These are phyloP conservation scores for Pipra filicauda DNA, from an alignment of 2,113 vertebrate genomes.

Conservation along the genomic window DNA sequence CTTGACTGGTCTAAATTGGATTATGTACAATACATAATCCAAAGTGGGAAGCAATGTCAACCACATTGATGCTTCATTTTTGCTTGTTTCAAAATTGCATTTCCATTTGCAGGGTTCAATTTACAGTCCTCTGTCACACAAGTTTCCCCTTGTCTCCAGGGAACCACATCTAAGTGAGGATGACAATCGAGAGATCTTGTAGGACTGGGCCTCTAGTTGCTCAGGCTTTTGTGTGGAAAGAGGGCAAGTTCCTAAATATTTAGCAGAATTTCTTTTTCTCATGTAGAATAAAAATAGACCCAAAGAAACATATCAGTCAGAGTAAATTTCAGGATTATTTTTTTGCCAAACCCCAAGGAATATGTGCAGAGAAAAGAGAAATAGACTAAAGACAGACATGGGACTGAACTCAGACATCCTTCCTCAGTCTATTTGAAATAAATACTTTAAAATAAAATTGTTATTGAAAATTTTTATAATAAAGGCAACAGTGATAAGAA, in stretches of 20 bases:
- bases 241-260: background rate
- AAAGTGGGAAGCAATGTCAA: constrained; percentile 50
- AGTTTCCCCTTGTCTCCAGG: background rate
- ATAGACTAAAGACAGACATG: background rate
- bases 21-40: constrained; percentile 44
- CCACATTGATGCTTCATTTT: constrained; percentile 26
- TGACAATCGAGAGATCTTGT: background rate
- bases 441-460: background rate
- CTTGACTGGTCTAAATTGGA: constrained; percentile 44
- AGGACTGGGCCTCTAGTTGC: background rate
- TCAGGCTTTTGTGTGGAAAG: background rate
- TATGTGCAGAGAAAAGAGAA: background rate
- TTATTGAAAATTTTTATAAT: background rate
- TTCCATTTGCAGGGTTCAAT: constrained; percentile 36
- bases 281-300: background rate
- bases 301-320: background rate
- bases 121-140: constrained; percentile 34
- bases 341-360: background rate
- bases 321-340: background rate
- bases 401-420: background rate
- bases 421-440: background rate
- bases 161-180: background rate
- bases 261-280: background rate
- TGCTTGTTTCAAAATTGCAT: constrained; percentile 37
- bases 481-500: background rate